Conservation (phyloP, 2,797 vertebrate species). For the Pseudochirops cupreus region DNA sequence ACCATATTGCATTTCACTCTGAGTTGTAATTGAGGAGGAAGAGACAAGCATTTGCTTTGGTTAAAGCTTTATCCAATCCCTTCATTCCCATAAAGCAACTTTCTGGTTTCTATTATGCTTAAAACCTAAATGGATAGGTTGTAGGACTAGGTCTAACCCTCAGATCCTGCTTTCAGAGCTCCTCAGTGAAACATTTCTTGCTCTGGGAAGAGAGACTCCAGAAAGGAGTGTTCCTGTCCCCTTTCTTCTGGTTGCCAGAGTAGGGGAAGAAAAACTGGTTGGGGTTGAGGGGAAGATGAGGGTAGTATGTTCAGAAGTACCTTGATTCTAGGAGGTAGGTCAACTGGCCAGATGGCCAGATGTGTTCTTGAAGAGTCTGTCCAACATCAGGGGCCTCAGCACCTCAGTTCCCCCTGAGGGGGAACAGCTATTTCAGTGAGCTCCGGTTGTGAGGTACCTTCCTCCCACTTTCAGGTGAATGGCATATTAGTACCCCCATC, state of each 20-base stretch:
- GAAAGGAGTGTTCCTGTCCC: neutral
- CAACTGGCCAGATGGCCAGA: neutral
- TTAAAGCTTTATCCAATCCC: neutral
- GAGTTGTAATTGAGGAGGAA: neutral
- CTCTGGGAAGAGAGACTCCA: neutral
- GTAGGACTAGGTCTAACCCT: neutral
- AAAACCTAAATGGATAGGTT: neutral
- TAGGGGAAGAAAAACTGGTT: neutral
- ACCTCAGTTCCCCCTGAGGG: neutral
- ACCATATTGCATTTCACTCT: neutral
- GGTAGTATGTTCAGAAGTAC: neutral
- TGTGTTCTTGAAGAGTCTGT: neutral
- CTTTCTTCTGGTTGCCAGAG: neutral
- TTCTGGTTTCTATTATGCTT: neutral
- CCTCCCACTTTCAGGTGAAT: neutral
- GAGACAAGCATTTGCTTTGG: neutral
- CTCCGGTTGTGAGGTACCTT: neutral
- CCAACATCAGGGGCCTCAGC: neutral
- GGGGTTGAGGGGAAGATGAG: neutral
- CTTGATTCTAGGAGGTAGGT: neutral
- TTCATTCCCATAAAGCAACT: neutral
- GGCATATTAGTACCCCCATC: neutral
- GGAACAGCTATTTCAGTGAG: neutral
- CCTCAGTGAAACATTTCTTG: neutral
- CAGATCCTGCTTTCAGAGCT: neutral